Evolutionary conservation across 2,888 invertebrate species (phyloP), one percentile per base, ranked within the genome.

Genomic region (Dryococelus australis): DNA sequence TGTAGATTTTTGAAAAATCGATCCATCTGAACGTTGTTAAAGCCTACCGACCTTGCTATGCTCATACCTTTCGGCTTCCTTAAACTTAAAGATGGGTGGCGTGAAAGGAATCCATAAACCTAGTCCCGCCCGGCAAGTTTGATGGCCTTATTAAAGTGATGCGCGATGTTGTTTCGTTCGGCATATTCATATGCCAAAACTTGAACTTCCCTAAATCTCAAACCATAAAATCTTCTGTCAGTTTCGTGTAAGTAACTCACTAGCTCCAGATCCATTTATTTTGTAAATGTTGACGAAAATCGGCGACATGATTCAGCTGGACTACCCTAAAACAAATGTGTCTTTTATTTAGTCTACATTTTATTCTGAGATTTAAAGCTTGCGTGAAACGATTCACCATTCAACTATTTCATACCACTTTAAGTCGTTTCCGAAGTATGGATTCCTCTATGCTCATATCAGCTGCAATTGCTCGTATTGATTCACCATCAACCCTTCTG

Each of bases 31-130:
- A 87, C 83, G 86, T 89, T 90, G 85, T 90, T 91, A 86, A 91
- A 91, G 84, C 89, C 90, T 43, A 89, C 89, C 43, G 90, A 89
- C 35, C 90, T 81, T 86, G 90, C 90, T 20, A 91, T 88, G 86
- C 90, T 91, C 5, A 90, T 91, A 51, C 90, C 90, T 88, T 91
- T 91, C n/a, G 91, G 90, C 86, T 91, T 89, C 47, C 90, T 89
- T 51, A 91, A 88, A 87, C 89, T 87, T 85, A 91, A 87, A 43
- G 88, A 84, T 78, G 86, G 86, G 87, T 90, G 88, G 88, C 90
- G 90, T 27, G 78, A 88, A 26, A 90, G 78, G 88, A 91, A 91
- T 65, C 90, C 90, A 3, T 90, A 86, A 26, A 91, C 84, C 91
- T 90, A 91, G 85, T 90, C 90, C 84, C 90, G 90, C 12, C 91